Conservation (phyloP, 2,888 invertebrate genomes). For the Odiellus spinosus region DNA sequence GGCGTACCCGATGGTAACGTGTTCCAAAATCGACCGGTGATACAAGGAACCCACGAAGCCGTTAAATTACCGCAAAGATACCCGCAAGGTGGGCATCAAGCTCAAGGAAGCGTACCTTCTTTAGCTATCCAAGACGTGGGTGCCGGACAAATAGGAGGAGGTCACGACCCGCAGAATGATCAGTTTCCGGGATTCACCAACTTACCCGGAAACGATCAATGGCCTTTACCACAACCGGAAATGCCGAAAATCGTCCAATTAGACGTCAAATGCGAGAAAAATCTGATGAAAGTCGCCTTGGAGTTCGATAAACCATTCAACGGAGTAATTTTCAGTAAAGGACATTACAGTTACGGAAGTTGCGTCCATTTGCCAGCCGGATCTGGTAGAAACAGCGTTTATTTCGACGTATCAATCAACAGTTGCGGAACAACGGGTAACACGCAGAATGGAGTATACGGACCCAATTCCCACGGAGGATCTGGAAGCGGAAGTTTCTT, state of each 20-base stretch:
- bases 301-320: constrained; percentile 87
- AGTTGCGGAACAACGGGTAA: constrained; percentile 84
- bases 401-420: constrained; percentile 79
- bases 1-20: no score
- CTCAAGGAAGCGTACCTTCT: no score
- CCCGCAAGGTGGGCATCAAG: no score
- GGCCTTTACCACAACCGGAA: constrained; percentile 70
- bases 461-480: constrained; percentile 70
- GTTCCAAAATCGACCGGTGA: no score
- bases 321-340: constrained; percentile 82
- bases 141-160: no score
- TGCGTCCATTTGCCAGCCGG: constrained; percentile 82
- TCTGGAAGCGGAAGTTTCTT: constrained; percentile 82
- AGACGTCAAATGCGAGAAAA: constrained; percentile 87
- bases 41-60: no score
- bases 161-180: constrained; percentile 12
- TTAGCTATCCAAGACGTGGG: no score
- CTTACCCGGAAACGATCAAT: constrained; percentile 48
- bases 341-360: constrained; percentile 79
- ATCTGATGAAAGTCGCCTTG: constrained; percentile 81
- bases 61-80: no score
- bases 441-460: constrained; percentile 72
- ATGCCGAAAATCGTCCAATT: constrained; percentile 85
- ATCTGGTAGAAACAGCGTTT: constrained; percentile 64
- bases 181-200: constrained; percentile 17